Evolutionary conservation across 2,113 vertebrate genomes (phyloP).

Genomic region (Rhabdomys dilectus): DNA sequence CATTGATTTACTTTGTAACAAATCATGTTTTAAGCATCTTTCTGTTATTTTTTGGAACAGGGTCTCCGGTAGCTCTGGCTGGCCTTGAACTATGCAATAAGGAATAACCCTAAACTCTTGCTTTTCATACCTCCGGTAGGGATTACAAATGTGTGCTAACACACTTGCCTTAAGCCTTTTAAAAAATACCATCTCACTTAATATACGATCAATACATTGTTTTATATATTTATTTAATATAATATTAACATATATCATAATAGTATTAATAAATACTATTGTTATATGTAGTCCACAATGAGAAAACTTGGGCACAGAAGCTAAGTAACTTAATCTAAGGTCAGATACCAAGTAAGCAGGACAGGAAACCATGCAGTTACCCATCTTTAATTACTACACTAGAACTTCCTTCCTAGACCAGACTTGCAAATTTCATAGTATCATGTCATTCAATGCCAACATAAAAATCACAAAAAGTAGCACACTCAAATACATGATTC

Average conservation of each 20-base stretch:
- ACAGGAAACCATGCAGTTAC: not conserved
- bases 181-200: not conserved
- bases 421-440: not conserved
- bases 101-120: not conserved
- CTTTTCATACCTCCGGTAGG: not conserved
- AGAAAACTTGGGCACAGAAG: not conserved
- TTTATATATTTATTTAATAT: too few relatives aligned
- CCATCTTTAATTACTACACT: not conserved
- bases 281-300: not conserved
- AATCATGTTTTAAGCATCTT: constrained; percentile 35
- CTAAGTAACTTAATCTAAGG: not conserved
- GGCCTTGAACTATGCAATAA: not conserved
- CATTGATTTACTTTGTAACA: not conserved
- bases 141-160: not conserved
- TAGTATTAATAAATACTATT: not conserved
- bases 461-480: constrained; percentile 7
- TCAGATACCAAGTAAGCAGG: not conserved
- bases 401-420: not conserved
- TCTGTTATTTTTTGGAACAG: not conserved
- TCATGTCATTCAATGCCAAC: not conserved
- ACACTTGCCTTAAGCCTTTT: not conserved
- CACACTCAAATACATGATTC: not conserved
- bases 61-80: not conserved
- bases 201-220: not conserved
- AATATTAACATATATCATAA: too few relatives aligned